Base-by-base conservation (phyloP, 1,140 invertebrate genomes). In the Oscheius sp. region DNA sequence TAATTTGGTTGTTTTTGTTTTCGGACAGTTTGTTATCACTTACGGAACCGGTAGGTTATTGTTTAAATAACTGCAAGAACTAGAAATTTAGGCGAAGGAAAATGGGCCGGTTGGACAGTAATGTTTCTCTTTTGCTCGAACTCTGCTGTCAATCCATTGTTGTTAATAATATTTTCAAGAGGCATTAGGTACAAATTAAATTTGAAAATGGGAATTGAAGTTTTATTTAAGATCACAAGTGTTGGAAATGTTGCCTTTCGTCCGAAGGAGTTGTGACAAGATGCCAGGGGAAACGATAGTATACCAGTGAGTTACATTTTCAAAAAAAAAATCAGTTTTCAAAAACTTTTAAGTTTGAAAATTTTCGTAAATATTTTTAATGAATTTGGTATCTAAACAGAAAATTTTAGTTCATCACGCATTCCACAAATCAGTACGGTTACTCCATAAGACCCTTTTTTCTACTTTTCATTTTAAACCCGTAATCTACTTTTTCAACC, bases 71-170 rank as follows among this genome's bases (percentile, higher is more conserved):
- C n/a, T n/a, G n/a, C n/a, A n/a, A n/a, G n/a, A n/a, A n/a, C n/a
- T n/a, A n/a, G n/a, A n/a, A n/a, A n/a, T n/a, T n/a, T n/a, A n/a
- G 78, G 79, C 15, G 80, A 82, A 52, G 80, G 80, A 26, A 82
- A 82, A 73, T 81, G 80, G 80, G 80, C 80, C 31, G 79, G 80
- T 7, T 81, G 77, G 69, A 71, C 69, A 7, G 80, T 81, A 7
- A 75, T 81, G 52, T 35, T 81, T 7, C 72, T 81, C 3, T 81
- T 81, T 58, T 65, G 69, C 0, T 58, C 59, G n/a, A 81, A 81
- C 55, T 80, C 80, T 0, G 80, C 80, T 49, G 77, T 82, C 15
- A 81, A 81, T 64, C 80, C 80, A 49, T 42, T 81, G 7, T 67
- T 81, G 1, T 59, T 82, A 4, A 34, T 81, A 20, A 67, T 75